Evolutionary conservation across 2,888 invertebrate species (phyloP).

Genomic region (Euplexia lucipara): DNA sequence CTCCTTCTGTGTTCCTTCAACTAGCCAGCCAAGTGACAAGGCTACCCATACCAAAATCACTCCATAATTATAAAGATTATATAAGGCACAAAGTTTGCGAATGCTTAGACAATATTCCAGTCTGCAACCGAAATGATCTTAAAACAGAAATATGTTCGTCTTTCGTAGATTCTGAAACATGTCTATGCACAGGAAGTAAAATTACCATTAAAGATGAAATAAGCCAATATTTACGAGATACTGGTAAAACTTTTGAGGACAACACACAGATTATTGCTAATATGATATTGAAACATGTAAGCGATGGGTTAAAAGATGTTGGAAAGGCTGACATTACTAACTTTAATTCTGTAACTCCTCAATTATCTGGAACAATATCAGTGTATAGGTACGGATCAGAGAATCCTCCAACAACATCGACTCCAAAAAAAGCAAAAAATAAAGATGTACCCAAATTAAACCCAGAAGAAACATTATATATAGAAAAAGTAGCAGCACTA

Average conservation of each 20-base stretch:
- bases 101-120: slow-evolving; percentile 38
- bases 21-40: slow-evolving; percentile 14
- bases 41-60: slow-evolving; percentile 18
- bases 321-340: slow-evolving; percentile 31
- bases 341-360: slow-evolving; percentile 48
- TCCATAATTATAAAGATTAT: slow-evolving; percentile 18
- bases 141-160: slow-evolving; percentile 47
- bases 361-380: slow-evolving; percentile 57
- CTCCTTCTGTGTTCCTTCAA: slow-evolving; percentile 9
- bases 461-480: slow-evolving; percentile 68
- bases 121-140: slow-evolving; percentile 39
- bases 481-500: slow-evolving; percentile 62
- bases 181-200: slow-evolving; percentile 21
- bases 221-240: slow-evolving; percentile 27
- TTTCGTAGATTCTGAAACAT: slow-evolving; percentile 46
- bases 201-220: slow-evolving; percentile 32
- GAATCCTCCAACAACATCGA: slow-evolving; percentile 67
- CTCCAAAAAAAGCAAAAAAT: slow-evolving; percentile 65
- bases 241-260: slow-evolving; percentile 30
- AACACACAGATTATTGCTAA: slow-evolving; percentile 39
- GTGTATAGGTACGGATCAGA: slow-evolving; percentile 63
- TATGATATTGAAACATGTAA: slow-evolving; percentile 46
- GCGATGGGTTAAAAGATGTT: slow-evolving; percentile 23
- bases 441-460: slow-evolving; percentile 65
- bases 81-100: slow-evolving; percentile 38